Percentiles rank a stretch among this genome's conserved stretches.
These are phyloP conservation scores for Panthera uncia DNA, from an alignment of 2,113 vertebrate species.

Conservation along the genomic window DNA sequence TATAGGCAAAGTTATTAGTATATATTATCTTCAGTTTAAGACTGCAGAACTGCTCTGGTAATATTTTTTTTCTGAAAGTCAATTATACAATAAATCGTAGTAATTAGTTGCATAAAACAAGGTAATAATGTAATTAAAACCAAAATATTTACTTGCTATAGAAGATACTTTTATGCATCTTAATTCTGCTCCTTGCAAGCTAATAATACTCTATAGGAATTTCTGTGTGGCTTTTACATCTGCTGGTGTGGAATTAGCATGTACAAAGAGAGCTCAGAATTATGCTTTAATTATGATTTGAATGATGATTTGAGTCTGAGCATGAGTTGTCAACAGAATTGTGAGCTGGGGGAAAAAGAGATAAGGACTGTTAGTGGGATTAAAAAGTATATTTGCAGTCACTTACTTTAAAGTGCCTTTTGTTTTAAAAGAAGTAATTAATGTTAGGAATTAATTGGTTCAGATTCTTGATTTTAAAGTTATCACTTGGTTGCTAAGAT, in stretches of 20 bases:
- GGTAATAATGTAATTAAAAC: constrained; percentile 89
- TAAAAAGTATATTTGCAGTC: constrained; percentile 70
- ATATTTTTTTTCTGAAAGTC: constrained; percentile 83
- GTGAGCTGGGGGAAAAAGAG: constrained; percentile 68
- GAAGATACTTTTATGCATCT: constrained; percentile 81
- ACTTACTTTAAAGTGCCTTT: constrained; percentile 75
- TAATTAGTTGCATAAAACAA: constrained; percentile 87
- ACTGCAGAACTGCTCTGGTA: constrained; percentile 78
- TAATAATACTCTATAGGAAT: constrained; percentile 82
- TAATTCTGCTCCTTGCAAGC: constrained; percentile 82
- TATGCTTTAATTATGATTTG: constrained; percentile 82
- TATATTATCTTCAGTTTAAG: constrained; percentile 80
- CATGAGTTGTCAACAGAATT: constrained; percentile 75
- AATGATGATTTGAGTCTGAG: constrained; percentile 80
- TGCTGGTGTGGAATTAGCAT: constrained; percentile 80
- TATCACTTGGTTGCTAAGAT: constrained; percentile 73
- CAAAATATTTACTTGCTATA: constrained; percentile 86
- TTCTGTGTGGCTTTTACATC: constrained; percentile 82
- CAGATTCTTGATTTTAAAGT: constrained; percentile 77
- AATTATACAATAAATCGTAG: constrained; percentile 86
- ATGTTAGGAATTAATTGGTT: constrained; percentile 79
- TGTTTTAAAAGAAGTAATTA: constrained; percentile 80
- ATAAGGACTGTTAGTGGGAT: constrained; percentile 68
- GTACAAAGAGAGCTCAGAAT: constrained; percentile 80
- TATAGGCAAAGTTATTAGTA: constrained; percentile 80